These are phyloP conservation scores for Oxytorus armatus DNA, from an alignment of 2,888 invertebrate species.

Conservation along the genomic window DNA sequence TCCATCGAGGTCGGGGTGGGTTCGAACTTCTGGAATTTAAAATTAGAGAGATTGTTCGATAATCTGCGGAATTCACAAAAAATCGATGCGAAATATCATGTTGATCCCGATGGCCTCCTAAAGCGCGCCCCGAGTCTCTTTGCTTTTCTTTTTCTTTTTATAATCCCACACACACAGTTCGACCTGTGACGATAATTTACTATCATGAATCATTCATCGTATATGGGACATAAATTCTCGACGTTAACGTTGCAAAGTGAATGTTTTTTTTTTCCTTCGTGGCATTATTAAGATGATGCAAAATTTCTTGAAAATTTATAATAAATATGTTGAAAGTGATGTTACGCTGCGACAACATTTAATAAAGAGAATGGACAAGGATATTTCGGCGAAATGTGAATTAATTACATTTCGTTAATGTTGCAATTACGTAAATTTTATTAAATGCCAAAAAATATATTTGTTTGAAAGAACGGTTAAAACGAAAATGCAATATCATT, in stretches of 20 bases:
- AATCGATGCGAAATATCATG: slow-evolving; percentile 11
- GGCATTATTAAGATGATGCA: background rate
- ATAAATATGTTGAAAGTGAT: background rate
- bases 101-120: background rate
- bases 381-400: background rate
- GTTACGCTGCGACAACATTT: background rate
- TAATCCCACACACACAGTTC: background rate
- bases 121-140: too few relatives aligned
- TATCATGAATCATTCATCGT: slow-evolving; percentile 10
- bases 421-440: background rate
- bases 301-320: background rate
- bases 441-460: background rate
- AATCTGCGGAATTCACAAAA: slow-evolving; percentile 22
- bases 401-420: background rate
- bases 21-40: slow-evolving; percentile 20
- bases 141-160: background rate
- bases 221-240: background rate
- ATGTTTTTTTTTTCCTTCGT: background rate
- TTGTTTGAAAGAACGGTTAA: too few relatives aligned
- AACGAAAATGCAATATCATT: too few relatives aligned
- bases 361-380: background rate
- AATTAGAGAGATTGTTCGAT: slow-evolving; percentile 42
- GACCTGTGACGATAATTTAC: background rate
- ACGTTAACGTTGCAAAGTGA: background rate
- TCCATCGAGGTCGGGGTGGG: slow-evolving; percentile 23